A percentile compares a stretch with the other conserved stretches of the same genome.
Evolutionary conservation across 2,113 vertebrate genomes (phyloP).

Genomic region (Xenopus laevis): DNA sequence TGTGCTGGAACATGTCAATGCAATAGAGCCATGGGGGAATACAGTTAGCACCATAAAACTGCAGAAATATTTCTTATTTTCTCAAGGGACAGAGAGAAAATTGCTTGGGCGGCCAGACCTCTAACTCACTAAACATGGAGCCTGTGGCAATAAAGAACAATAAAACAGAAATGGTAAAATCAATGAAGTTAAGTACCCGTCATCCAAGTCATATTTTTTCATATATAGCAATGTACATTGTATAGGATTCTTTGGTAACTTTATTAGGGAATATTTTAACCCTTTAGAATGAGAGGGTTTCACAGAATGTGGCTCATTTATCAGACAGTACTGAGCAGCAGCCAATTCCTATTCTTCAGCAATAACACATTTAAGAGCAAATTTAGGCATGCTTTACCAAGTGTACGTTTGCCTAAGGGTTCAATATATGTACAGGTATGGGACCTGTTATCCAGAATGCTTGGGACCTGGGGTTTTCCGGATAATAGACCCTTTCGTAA

Average conservation of each 20-base stretch:
- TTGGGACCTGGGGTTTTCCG: no score
- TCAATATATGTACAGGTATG: no score
- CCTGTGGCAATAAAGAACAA: background rate
- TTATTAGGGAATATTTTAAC: no score
- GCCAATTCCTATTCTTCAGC: no score
- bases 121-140: background rate
- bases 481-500: no score
- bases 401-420: no score
- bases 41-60: background rate
- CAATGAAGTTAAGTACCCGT: conserved; percentile 1
- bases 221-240: background rate
- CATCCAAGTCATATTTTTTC: background rate
- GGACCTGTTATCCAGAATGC: no score
- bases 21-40: background rate
- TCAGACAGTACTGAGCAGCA: background rate
- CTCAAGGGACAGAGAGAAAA: background rate
- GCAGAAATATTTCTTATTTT: background rate
- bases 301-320: no score
- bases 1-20: background rate
- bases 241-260: background rate
- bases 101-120: background rate
- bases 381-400: no score
- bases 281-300: no score
- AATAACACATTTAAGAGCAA: no score
- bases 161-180: conserved; percentile 1